These are phyloP conservation scores for Nerophis ophidion DNA, from an alignment of 2,113 vertebrate genomes.

Conservation along the genomic window DNA sequence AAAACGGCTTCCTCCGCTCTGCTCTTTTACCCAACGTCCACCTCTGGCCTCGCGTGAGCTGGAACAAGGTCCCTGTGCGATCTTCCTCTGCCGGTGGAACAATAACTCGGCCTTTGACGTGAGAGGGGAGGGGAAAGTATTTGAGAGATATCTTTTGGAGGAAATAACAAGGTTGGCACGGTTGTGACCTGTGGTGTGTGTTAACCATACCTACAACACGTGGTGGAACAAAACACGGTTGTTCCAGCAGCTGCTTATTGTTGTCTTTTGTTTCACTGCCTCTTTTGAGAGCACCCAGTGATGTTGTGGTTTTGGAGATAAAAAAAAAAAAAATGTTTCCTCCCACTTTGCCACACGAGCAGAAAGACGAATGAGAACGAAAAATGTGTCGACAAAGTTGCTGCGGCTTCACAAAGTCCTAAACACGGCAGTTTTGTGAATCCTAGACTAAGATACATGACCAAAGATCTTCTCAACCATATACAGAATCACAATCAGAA, in stretches of 20 bases:
- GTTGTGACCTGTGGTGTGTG: constrained; percentile 10
- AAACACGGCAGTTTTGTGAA: too few relatives aligned
- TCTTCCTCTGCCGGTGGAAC: constrained; percentile 30
- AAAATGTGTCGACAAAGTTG: too few relatives aligned
- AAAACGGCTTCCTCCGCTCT: constrained; percentile 55
- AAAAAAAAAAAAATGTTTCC: not conserved
- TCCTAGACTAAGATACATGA: too few relatives aligned
- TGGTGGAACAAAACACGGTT: constrained; percentile 25
- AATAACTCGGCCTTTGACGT: constrained; percentile 24
- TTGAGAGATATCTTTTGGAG: constrained; percentile 20
- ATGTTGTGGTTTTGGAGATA: not conserved
- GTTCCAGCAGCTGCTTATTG: constrained; percentile 21
- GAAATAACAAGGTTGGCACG: constrained; percentile 27
- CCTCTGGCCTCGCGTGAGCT: constrained; percentile 20
- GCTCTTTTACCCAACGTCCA: constrained; percentile 14
- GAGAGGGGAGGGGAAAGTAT: constrained; percentile 12
- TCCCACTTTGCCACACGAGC: too few relatives aligned
- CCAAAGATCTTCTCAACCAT: too few relatives aligned
- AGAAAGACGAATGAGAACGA: too few relatives aligned
- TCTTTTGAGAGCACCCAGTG: constrained; percentile 20
- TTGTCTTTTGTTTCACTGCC: constrained; percentile 26
- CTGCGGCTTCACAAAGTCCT: too few relatives aligned
- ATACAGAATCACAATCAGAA: too few relatives aligned
- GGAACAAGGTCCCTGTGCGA: constrained; percentile 14
- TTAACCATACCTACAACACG: constrained; percentile 2